Base-by-base conservation (phyloP, 92 coral and sea anemone species). In the Metridium senile region DNA sequence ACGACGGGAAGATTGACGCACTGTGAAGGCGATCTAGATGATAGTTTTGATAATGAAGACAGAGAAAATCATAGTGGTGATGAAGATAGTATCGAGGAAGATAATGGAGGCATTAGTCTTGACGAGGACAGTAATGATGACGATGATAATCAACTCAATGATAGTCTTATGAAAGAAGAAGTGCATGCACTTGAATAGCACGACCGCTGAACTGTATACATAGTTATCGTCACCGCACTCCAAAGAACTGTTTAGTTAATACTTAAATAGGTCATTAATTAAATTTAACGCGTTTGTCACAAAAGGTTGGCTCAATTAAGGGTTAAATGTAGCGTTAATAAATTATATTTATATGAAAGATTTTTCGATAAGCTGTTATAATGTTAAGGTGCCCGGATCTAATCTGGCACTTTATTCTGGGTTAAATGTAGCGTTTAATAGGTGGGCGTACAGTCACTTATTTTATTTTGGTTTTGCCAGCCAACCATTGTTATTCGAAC, bases 1-100 rank as follows among this genome's bases (percentile, higher is more conserved):
- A 89, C 99, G 32, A 85, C 97, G 53, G 99, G 95, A 16, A 72
- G 90, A n/a, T 67, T 89, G 80, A 84, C 98, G 28, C 91, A 81
- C n/a, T 82, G 88, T 58, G 91, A 85, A 30, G 73, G 80, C 23
- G 89, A 89, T 57, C 74, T 84, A 26, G 80, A 83, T 9, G 80
- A 53, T 49, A 28, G 74, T 30, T 57, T 30, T n/a, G 62, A 54
- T 26, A 59, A 22, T 54, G 74, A 74, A 31, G 82, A 27, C 61
- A 78, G 35, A 29, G 33, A 30, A 32, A 59, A 43, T 35, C 74
- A 70, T 76, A 74, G 76, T 22, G 82, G 80, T 73, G 90, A 89
- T 59, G 93, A 77, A 21, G 99, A 95, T 64, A 92, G 97, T 76
- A 92, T 89, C 39, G 99, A 89, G 56, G 92, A 65, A 30, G 81